These are phyloP conservation scores for Philereme transversata DNA, from an alignment of 2,888 invertebrate genomes.

Conservation along the genomic window DNA sequence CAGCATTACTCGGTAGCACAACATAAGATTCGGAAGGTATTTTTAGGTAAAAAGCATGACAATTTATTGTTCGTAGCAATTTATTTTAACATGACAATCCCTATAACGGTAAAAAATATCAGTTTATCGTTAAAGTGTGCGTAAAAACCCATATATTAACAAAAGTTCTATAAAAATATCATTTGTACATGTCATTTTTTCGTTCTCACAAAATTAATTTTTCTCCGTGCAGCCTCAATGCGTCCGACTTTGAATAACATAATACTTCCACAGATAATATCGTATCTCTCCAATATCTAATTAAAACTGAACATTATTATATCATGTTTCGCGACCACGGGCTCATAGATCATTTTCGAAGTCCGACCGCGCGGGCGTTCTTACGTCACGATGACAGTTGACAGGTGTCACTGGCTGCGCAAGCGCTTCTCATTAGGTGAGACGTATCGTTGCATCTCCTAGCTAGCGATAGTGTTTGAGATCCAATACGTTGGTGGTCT, in stretches of 20 bases:
- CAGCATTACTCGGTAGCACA: no score
- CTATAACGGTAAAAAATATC: no score
- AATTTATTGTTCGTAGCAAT: no score
- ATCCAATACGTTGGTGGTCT: slow-evolving; percentile 74
- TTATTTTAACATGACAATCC: no score
- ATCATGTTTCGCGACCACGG: slow-evolving; percentile 74
- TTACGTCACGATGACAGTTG: slow-evolving; percentile 71
- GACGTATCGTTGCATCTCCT: slow-evolving; percentile 68
- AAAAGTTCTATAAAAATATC: no score
- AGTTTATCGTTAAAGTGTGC: no score
- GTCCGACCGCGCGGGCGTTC: slow-evolving; percentile 68
- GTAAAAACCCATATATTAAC: no score
- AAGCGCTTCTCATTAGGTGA: slow-evolving; percentile 60
- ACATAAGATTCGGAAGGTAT: no score
- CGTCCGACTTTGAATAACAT: slow-evolving; percentile 9
- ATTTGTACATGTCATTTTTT: no score
- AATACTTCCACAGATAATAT: slow-evolving; percentile 35
- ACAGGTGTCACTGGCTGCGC: slow-evolving; percentile 78
- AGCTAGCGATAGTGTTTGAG: slow-evolving; percentile 74
- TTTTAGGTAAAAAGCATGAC: no score
- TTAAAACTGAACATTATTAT: slow-evolving; percentile 65
- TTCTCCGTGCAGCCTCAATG: background rate
- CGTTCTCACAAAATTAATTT: no score
- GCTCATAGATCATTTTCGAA: slow-evolving; percentile 63
- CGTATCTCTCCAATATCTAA: slow-evolving; percentile 51